These are phyloP conservation scores for Eristalis arbustorum DNA, from an alignment of 2,888 invertebrate species.

Conservation along the genomic window DNA sequence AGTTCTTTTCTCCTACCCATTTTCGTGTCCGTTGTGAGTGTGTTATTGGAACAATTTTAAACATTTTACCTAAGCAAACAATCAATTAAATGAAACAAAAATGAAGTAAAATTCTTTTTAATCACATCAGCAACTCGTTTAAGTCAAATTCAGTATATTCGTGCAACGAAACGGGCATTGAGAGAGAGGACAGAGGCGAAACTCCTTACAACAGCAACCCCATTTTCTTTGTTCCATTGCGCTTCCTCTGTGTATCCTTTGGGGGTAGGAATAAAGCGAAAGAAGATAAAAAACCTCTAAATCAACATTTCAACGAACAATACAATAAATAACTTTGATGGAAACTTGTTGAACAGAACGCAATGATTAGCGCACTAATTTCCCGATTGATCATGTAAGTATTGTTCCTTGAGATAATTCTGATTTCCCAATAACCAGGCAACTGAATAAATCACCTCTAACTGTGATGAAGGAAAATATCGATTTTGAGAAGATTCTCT, in stretches of 20 bases:
- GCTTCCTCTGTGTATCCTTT: constrained; percentile 37
- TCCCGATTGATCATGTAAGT: constrained; percentile 79
- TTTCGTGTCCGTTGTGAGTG: constrained; percentile 27
- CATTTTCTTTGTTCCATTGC: constrained; percentile 62
- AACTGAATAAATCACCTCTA: background rate
- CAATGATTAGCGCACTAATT: constrained; percentile 79
- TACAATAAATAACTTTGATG: constrained; percentile 43
- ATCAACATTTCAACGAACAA: constrained; percentile 10
- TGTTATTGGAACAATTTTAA: constrained; percentile 2
- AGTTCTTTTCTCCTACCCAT: constrained; percentile 8
- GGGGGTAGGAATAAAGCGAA: constrained; percentile 9
- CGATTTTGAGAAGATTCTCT: constrained; percentile 50
- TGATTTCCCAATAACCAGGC: background rate
- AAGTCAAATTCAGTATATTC: constrained; percentile 10
- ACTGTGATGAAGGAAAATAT: constrained; percentile 35
- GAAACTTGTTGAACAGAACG: constrained; percentile 60
- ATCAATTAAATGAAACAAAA: background rate
- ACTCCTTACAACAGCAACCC: constrained; percentile 4
- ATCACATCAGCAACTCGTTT: constrained; percentile 5
- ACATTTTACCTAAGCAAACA: constrained; percentile 12
- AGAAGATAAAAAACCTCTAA: constrained; percentile 2
- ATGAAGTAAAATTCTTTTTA: background rate
- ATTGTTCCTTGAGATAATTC: constrained; percentile 20
- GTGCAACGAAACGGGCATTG: constrained; percentile 22
- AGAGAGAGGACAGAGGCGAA: background rate